A percentile compares a stretch with the other conserved stretches of the same genome.
Conservation (phyloP, 30 jellyfish, hydroid and myxozoan genomes). For the Nemopilema nomurai region DNA sequence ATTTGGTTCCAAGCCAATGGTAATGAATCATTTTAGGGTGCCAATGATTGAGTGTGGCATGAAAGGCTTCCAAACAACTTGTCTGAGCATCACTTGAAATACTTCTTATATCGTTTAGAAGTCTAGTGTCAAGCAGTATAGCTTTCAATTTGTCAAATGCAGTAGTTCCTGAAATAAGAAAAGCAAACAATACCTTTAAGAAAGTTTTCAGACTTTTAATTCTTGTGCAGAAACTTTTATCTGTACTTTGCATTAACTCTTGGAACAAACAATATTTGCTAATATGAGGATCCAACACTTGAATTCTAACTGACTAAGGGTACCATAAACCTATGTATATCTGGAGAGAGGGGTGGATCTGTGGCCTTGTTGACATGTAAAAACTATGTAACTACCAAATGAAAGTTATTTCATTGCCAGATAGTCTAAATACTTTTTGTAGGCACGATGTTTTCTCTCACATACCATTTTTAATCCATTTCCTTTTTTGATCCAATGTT, state of each 20-base stretch:
- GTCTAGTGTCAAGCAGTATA: conserved; percentile 6
- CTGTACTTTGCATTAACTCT: neutral
- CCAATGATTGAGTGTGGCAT: conserved; percentile 49
- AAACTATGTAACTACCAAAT: neutral
- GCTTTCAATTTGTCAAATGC: conserved; percentile 13
- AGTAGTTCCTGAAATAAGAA: conserved; percentile 16
- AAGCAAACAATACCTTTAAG: neutral
- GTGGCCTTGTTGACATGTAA: neutral
- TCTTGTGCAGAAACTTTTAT: neutral
- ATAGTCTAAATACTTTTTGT: neutral
- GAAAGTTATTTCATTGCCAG: neutral
- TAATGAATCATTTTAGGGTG: conserved; percentile 38
- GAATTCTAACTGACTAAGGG: neutral
- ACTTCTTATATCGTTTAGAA: conserved; percentile 12
- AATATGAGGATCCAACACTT: neutral
- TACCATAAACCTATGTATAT: neutral
- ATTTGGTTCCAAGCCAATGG: conserved; percentile 25
- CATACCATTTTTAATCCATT: neutral
- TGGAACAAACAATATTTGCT: neutral
- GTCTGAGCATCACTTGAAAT: conserved; percentile 52
- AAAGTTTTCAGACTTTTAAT: neutral
- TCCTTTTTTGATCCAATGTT: neutral
- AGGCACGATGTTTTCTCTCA: neutral
- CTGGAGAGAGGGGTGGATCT: neutral
- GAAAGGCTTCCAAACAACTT: conserved; percentile 36